Evolutionary conservation across 2,113 vertebrate species (phyloP).

Genomic region (Corythornis cristatus): DNA sequence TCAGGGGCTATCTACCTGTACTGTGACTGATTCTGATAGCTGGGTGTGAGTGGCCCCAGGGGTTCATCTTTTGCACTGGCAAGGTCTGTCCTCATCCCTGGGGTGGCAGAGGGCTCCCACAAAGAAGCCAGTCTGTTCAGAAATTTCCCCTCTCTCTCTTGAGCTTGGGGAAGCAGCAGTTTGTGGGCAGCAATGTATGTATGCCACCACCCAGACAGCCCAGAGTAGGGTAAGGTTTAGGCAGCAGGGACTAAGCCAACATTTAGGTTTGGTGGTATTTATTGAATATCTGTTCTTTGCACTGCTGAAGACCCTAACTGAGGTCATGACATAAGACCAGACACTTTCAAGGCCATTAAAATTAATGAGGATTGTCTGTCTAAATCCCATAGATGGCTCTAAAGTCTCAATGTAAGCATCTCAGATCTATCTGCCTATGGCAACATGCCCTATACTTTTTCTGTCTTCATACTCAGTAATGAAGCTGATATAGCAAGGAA

Average conservation of each 20-base stretch:
- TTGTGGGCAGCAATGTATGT: not conserved
- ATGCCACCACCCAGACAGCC: not conserved
- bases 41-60: not conserved
- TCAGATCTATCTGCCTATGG: constrained; percentile 33
- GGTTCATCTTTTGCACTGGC: not conserved
- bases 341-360: constrained; percentile 4
- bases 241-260: not conserved
- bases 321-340: not conserved
- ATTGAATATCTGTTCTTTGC: not conserved
- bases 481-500: constrained; percentile 60
- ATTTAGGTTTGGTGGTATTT: not conserved
- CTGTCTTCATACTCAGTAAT: constrained; percentile 38
- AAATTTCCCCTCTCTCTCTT: not conserved
- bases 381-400: constrained; percentile 60
- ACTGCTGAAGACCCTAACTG: not conserved
- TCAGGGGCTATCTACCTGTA: not conserved
- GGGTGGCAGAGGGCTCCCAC: not conserved
- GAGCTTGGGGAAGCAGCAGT: not conserved
- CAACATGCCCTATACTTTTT: constrained; percentile 52
- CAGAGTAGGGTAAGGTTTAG: not conserved
- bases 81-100: not conserved
- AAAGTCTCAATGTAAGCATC: constrained; percentile 46
- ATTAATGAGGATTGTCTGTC: not conserved
- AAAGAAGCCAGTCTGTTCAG: not conserved
- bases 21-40: not conserved